Evolutionary conservation across 2,888 invertebrate genomes (phyloP).

Genomic region (Tridacna gigas): DNA sequence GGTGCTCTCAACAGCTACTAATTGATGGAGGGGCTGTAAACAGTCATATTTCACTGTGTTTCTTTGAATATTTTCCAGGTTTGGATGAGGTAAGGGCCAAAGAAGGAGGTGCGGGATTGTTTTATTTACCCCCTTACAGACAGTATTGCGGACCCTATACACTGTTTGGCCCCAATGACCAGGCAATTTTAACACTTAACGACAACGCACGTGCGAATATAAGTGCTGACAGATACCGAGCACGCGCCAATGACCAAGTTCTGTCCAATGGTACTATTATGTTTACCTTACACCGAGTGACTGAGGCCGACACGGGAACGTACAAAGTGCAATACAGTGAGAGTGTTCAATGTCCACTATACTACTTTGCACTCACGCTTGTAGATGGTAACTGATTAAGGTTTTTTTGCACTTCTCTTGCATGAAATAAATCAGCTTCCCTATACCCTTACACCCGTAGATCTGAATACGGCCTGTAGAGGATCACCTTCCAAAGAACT

Average conservation of each 20-base stretch:
- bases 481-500: no score
- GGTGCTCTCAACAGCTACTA: no score
- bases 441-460: no score
- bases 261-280: neutral
- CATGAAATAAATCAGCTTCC: neutral
- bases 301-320: conserved; percentile 5
- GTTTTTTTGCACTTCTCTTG: neutral
- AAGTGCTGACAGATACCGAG: neutral
- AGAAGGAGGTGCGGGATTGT: neutral
- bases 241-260: neutral
- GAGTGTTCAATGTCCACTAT: neutral
- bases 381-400: neutral
- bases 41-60: no score
- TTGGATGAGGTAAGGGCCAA: neutral
- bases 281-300: neutral
- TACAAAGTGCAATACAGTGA: neutral
- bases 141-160: neutral
- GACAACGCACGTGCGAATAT: neutral
- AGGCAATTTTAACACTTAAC: neutral
- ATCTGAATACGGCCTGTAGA: no score
- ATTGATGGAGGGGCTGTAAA: no score
- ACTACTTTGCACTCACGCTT: neutral
- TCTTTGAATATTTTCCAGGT: neutral
- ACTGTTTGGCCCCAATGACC: neutral
- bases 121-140: neutral